Percentiles rank a stretch among this genome's conserved stretches.
phyloP scores from a whole-genome alignment of 1,140 invertebrate species.

The Camponotus vicinus region DNA sequence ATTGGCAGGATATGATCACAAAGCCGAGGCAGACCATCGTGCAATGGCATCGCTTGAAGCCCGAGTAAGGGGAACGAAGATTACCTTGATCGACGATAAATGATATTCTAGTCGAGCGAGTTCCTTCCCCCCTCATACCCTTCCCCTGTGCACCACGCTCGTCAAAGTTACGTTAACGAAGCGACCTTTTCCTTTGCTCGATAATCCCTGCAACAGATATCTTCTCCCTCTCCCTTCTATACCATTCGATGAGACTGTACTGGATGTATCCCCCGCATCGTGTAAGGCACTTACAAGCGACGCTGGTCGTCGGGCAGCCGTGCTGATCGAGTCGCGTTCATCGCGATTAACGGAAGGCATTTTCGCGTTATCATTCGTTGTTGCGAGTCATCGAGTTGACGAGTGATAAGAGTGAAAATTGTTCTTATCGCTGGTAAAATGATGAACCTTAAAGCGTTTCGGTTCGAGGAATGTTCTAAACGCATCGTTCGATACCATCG shows the following conservation, averaged over 20 bases:
- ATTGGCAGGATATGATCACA: constrained; percentile 98
- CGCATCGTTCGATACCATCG: constrained; percentile 8
- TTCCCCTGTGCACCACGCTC: neutral
- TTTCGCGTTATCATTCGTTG: constrained; percentile 12
- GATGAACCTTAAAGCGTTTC: neutral
- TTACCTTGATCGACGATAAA: constrained; percentile 50
- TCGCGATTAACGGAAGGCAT: constrained; percentile 18
- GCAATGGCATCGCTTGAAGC: constrained; percentile 96
- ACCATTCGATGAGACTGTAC: constrained; percentile 23
- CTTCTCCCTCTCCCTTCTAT: neutral
- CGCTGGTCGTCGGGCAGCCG: constrained; percentile 36
- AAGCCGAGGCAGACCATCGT: constrained; percentile 97
- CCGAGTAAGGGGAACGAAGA: constrained; percentile 88
- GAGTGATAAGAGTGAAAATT: neutral
- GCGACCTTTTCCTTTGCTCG: constrained; percentile 27
- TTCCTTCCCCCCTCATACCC: neutral
- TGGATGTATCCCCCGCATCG: neutral
- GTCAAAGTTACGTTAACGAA: constrained; percentile 42
- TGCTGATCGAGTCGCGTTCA: constrained; percentile 15
- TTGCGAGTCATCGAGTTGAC: neutral
- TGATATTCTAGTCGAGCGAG: constrained; percentile 50
- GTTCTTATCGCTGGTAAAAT: neutral
- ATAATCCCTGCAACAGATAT: constrained; percentile 36
- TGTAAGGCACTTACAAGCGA: constrained; percentile 21
- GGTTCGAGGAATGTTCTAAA: constrained; percentile 10